Evolutionary conservation across 2,113 vertebrate species (phyloP).

Genomic region (Holacanthus passer): DNA sequence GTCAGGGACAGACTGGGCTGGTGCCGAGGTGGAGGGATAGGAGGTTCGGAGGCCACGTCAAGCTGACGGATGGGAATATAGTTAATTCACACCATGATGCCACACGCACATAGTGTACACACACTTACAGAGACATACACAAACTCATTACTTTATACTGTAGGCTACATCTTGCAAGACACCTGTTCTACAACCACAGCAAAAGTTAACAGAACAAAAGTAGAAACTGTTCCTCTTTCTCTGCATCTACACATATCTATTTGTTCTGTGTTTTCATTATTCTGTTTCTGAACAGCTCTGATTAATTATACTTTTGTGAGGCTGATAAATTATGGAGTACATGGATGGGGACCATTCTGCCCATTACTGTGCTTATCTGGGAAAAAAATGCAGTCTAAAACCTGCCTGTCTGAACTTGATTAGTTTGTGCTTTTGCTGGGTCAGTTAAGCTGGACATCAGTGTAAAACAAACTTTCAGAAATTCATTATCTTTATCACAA

Average conservation of each 20-base stretch:
- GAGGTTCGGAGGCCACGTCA: slow-evolving; percentile 68
- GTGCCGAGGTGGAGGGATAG: slow-evolving; percentile 35
- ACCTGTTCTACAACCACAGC: slow-evolving; percentile 1
- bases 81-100: slow-evolving; percentile 59
- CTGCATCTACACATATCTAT: not conserved
- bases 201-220: slow-evolving; percentile 52
- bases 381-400: not conserved
- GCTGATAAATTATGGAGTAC: not conserved
- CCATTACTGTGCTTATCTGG: not conserved
- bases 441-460: not conserved
- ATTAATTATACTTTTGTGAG: slow-evolving; percentile 31
- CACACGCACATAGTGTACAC: slow-evolving; percentile 18
- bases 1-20: slow-evolving; percentile 64
- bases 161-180: slow-evolving; percentile 19
- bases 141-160: slow-evolving; percentile 33
- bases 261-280: slow-evolving; percentile 10
- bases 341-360: not conserved
- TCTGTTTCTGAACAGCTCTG: slow-evolving; percentile 19
- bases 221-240: slow-evolving; percentile 3
- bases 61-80: slow-evolving; percentile 70
- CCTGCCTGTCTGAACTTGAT: not conserved
- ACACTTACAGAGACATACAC: slow-evolving; percentile 22
- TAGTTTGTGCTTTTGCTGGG: not conserved
- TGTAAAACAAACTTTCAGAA: not conserved
- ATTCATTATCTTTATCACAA: slow-evolving; percentile 7